Evolutionary conservation across 37 sponge, comb jelly and placozoan species (phyloP).

Genomic region (Haliclona indistincta): DNA sequence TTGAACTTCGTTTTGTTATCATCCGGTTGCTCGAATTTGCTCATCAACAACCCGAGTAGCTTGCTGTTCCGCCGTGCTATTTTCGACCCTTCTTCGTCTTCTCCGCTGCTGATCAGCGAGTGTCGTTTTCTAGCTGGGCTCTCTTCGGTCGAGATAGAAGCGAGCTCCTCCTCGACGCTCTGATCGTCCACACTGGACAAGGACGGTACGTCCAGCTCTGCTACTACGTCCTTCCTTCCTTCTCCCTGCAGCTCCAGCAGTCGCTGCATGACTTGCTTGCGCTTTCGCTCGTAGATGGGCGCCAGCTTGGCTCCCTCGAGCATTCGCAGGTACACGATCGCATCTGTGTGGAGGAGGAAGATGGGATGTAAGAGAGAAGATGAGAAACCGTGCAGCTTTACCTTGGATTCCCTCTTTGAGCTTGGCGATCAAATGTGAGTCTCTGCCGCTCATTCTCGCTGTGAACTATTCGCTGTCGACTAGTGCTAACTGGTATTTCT

Average conservation of each 20-base stretch:
- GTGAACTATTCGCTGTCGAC: too few species aligned
- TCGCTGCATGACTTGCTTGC: constrained; percentile 38
- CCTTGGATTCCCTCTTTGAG: constrained; percentile 63
- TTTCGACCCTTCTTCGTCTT: neutral
- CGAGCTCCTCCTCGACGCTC: neutral
- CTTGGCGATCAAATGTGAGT: constrained; percentile 12
- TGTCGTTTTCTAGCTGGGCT: neutral
- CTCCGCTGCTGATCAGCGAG: neutral
- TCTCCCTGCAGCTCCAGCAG: constrained; percentile 39
- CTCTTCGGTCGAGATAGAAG: neutral
- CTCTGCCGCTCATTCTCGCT: too few species aligned
- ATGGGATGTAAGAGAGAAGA: neutral
- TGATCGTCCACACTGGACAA: neutral
- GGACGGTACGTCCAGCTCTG: constrained; percentile 21
- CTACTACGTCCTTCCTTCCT: constrained; percentile 20
- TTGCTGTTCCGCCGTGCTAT: neutral
- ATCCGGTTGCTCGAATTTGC: neutral
- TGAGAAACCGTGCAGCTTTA: neutral
- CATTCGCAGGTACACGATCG: constrained; percentile 50
- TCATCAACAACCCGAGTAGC: neutral
- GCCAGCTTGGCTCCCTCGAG: constrained; percentile 56
- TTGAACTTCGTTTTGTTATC: neutral
- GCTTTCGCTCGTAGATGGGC: constrained; percentile 48
- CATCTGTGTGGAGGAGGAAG: constrained; percentile 15
- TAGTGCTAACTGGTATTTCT: too few species aligned